Evolutionary conservation across 2,888 invertebrate genomes (phyloP).

Genomic region (Philonicus albiceps): DNA sequence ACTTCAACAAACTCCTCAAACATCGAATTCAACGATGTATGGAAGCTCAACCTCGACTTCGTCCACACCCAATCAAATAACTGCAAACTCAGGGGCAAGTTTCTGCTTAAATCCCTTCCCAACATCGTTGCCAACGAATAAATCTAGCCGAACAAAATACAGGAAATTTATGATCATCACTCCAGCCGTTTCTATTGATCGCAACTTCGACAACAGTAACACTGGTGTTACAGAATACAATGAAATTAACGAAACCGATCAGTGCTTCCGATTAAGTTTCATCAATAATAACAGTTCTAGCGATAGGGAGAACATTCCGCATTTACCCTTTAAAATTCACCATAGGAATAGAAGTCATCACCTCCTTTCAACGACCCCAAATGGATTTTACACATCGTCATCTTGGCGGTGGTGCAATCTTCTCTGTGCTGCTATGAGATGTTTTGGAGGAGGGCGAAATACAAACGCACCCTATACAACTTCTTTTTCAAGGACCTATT

Average conservation of each 20-base stretch:
- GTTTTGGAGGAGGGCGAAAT: conserved; percentile 58
- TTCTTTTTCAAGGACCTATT: conserved; percentile 49
- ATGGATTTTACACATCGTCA: conserved; percentile 57
- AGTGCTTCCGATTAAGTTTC: conserved; percentile 21
- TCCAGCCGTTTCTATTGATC: conserved; percentile 62
- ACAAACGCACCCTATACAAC: conserved; percentile 54
- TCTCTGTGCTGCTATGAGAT: conserved; percentile 63
- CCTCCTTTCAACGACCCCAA: conserved; percentile 55
- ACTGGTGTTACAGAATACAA: conserved; percentile 8
- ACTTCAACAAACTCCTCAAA: conserved; percentile 21
- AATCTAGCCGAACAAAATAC: conserved; percentile 56
- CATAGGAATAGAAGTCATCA: conserved; percentile 39
- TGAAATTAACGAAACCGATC: conserved; percentile 11
- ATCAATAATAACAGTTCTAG: conserved; percentile 47
- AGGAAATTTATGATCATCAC: conserved; percentile 63
- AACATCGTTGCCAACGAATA: conserved; percentile 21
- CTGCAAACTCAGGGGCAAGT: not conserved
- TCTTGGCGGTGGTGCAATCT: conserved; percentile 63
- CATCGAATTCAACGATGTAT: conserved; percentile 50
- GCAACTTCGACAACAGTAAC: conserved; percentile 51
- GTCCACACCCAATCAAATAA: conserved; percentile 48
- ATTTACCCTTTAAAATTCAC: not conserved
- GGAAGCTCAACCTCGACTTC: conserved; percentile 48
- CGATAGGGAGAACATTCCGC: conserved; percentile 38
- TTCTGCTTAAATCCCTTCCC: conserved; percentile 1